These are phyloP conservation scores for Chionoecetes opilio DNA, from an alignment of 1,140 invertebrate genomes.

Conservation along the genomic window DNA sequence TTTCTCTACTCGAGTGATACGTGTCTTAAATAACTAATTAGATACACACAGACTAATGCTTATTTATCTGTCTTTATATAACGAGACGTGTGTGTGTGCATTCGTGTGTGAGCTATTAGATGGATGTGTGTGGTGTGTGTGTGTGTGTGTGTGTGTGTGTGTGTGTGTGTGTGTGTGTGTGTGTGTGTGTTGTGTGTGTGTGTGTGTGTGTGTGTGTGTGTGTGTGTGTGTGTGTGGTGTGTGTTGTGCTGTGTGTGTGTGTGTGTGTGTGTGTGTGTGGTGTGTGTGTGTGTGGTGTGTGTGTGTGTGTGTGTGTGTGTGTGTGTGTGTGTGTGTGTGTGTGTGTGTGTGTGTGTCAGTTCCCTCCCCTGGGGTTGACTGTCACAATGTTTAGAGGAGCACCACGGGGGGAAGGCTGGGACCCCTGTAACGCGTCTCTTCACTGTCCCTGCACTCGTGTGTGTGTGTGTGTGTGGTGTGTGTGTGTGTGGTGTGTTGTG, in stretches of 20 bases:
- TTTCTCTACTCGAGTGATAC: background rate
- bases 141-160: background rate
- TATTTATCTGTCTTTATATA: background rate
- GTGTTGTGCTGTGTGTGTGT: background rate
- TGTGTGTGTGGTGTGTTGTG: no score
- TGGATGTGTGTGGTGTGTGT: background rate
- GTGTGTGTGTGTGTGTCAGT: conserved; percentile 3
- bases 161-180: background rate
- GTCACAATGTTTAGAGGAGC: conserved; percentile 16
- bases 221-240: conserved; percentile 27
- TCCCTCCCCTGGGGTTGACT: conserved; percentile 14
- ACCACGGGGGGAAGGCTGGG: background rate
- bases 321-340: conserved; percentile 27
- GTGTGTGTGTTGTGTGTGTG: conserved; percentile 27
- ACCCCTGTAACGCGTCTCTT: background rate
- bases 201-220: conserved; percentile 13
- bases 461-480: no score
- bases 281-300: conserved; percentile 14
- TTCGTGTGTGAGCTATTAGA: background rate
- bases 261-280: background rate
- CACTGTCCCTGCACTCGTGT: conserved; percentile 9
- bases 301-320: conserved; percentile 25
- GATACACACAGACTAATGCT: background rate
- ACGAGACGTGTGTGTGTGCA: background rate
- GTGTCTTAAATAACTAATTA: background rate